Conservation (phyloP, 2,797 vertebrate species). For the Mus minutoides region DNA sequence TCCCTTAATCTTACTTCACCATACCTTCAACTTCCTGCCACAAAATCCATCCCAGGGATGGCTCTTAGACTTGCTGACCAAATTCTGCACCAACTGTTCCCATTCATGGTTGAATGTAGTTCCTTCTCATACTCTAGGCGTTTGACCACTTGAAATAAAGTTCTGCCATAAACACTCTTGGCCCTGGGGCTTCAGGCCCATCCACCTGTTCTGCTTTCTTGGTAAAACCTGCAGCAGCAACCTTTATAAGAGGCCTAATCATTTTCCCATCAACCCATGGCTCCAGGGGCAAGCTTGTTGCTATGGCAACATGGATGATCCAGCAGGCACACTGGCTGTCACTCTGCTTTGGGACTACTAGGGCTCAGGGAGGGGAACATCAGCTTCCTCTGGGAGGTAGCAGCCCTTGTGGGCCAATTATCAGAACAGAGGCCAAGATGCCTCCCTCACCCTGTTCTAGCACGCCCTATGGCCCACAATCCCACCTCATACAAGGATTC, state of each 20-base stretch:
- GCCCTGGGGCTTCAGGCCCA: not conserved
- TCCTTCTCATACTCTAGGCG: not conserved
- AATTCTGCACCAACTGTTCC: constrained; percentile 21
- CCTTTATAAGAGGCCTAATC: constrained; percentile 67
- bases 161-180: constrained; percentile 19
- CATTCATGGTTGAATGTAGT: not conserved
- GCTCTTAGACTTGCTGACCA: not conserved
- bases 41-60: not conserved
- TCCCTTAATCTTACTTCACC: not conserved
- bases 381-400: constrained; percentile 54
- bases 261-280: constrained; percentile 64
- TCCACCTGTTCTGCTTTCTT: constrained; percentile 25
- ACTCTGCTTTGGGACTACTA: constrained; percentile 68
- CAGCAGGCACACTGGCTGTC: constrained; percentile 49
- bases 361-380: constrained; percentile 46
- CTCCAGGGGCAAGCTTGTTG: constrained; percentile 74
- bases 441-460: not conserved
- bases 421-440: constrained; percentile 41
- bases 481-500: not conserved
- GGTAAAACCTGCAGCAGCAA: constrained; percentile 24
- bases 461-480: not conserved
- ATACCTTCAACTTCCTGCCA: not conserved
- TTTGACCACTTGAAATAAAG: constrained; percentile 2
- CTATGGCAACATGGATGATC: constrained; percentile 72
- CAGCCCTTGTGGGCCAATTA: constrained; percentile 71